Evolutionary conservation across 2,113 vertebrate species (phyloP).

Genomic region (Trachemys scripta): DNA sequence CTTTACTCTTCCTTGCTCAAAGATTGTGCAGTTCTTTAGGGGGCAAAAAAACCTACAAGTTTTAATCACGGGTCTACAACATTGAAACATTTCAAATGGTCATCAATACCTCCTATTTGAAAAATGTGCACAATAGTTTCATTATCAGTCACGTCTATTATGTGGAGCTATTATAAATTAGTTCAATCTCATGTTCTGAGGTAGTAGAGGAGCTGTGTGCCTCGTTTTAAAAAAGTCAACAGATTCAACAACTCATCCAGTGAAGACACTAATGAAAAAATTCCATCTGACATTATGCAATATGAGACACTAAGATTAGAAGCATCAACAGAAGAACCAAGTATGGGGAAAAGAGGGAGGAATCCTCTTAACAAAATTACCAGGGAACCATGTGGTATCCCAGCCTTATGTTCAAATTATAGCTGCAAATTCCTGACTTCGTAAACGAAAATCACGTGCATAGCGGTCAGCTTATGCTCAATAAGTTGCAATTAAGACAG

Average conservation of each 20-base stretch:
- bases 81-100: neutral
- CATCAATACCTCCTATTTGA: neutral
- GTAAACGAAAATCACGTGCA: neutral
- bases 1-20: neutral
- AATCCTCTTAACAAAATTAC: neutral
- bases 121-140: neutral
- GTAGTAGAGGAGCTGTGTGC: neutral
- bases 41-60: neutral
- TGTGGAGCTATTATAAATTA: neutral
- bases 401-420: neutral
- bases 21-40: neutral
- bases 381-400: neutral
- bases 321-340: neutral
- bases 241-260: neutral
- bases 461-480: neutral
- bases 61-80: neutral
- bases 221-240: neutral
- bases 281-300: neutral
- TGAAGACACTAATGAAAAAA: neutral
- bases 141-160: neutral
- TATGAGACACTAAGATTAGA: neutral
- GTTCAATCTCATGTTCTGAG: neutral
- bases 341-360: neutral
- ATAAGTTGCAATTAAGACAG: neutral
- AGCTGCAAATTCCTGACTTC: slow-evolving; percentile 3